phyloP scores from a whole-genome alignment of 2,888 invertebrate genomes.

The Toxonevra muliebris region DNA sequence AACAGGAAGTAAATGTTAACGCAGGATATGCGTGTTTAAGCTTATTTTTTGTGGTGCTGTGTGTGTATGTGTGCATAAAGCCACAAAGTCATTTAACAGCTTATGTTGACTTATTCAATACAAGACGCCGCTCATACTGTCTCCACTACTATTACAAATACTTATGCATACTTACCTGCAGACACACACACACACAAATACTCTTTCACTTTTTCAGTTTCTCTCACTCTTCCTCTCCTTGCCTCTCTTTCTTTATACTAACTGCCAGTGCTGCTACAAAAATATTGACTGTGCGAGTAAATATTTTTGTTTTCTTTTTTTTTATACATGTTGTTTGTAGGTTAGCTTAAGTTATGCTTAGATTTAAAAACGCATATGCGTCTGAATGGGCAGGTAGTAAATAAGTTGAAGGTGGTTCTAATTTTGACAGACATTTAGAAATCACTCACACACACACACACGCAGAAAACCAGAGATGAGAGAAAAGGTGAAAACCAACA shows the following conservation, averaged over 20 bases:
- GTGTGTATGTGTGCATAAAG: constrained; percentile 34
- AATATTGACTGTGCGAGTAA: no score
- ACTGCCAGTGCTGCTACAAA: no score
- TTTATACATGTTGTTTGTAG: no score
- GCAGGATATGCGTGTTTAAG: constrained; percentile 47
- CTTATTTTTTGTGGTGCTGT: constrained; percentile 22
- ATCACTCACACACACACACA: not conserved
- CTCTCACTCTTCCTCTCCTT: no score
- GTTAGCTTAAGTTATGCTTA: no score
- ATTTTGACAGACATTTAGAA: not conserved
- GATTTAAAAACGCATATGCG: constrained; percentile 8
- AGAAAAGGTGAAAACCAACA: not conserved
- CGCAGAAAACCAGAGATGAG: not conserved
- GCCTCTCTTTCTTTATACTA: no score
- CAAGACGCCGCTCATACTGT: constrained; percentile 15
- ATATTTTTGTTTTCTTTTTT: no score
- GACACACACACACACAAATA: not conserved
- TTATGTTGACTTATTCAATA: constrained; percentile 41
- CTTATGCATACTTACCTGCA: no score
- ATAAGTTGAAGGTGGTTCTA: not conserved
- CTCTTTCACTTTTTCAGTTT: constrained; percentile 9
- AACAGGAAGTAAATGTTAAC: no score
- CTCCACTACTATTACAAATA: not conserved
- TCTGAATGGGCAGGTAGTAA: constrained; percentile 1
- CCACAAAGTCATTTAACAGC: constrained; percentile 56